Percentiles rank a stretch among this genome's conserved stretches.
Evolutionary conservation across 2,888 invertebrate genomes (phyloP).

Genomic region (Zeuzera pyrina): DNA sequence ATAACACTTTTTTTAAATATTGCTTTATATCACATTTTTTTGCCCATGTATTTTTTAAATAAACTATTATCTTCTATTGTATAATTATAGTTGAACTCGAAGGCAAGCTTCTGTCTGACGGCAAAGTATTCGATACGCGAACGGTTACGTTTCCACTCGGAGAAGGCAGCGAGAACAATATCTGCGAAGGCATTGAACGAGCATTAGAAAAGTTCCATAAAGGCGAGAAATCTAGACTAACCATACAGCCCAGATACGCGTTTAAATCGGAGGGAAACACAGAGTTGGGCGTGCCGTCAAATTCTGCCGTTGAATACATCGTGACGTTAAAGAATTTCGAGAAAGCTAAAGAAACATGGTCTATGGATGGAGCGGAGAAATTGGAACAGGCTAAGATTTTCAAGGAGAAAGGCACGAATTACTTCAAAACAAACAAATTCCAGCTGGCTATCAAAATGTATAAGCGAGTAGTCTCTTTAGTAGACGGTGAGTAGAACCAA

Average conservation of each 20-base stretch:
- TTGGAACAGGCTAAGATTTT: slow-evolving; percentile 85
- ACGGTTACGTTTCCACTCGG: slow-evolving; percentile 88
- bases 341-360: slow-evolving; percentile 85
- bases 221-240: slow-evolving; percentile 83
- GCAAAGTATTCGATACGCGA: slow-evolving; percentile 85
- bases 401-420: slow-evolving; percentile 93
- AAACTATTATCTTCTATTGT: not conserved
- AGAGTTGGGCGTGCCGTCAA: slow-evolving; percentile 81
- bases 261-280: slow-evolving; percentile 82
- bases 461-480: slow-evolving; percentile 78
- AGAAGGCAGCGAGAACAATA: slow-evolving; percentile 83
- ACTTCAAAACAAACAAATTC: slow-evolving; percentile 87
- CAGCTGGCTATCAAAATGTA: slow-evolving; percentile 90
- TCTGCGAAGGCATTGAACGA: slow-evolving; percentile 87
- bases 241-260: slow-evolving; percentile 84
- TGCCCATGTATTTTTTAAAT: not conserved
- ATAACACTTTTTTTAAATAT: not conserved
- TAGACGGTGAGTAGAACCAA: slow-evolving; percentile 56
- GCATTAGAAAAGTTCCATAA: slow-evolving; percentile 86
- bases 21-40: not conserved
- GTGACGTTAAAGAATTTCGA: slow-evolving; percentile 90
- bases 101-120: slow-evolving; percentile 67
- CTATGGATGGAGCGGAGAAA: slow-evolving; percentile 84
- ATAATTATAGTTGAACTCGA: slow-evolving; percentile 77
- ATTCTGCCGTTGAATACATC: slow-evolving; percentile 84